Evolutionary conservation across 2,113 vertebrate genomes (phyloP), one percentile per base, ranked within the genome.

Genomic region (Silurus asotus): DNA sequence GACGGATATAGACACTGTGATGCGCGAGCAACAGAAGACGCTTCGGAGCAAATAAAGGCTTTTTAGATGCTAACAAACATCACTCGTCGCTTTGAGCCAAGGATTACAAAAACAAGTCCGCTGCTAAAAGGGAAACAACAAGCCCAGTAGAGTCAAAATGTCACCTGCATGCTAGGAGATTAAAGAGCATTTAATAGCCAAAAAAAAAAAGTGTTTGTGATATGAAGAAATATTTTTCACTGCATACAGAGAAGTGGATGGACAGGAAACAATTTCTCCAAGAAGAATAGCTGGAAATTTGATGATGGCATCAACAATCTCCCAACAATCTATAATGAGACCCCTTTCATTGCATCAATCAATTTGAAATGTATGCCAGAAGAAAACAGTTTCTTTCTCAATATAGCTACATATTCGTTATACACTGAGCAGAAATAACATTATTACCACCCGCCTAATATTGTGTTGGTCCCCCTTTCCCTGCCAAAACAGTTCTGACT

Each of bases 21-120:
- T 75, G 45, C 48, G 69, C 23, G 17, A 84, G 55, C 49, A 55
- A 88, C 7, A 45, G 59, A 56, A 86, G 61, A 85, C 15, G 37
- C 70, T 82, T 81, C 19, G 28, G 75, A 83, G 28, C 8, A 72
- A 70, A 67, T 80, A 74, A 55, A 77, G 19, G 58, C 72, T 25
- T 48, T 84, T 70, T 77, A 69, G 82, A 82, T 61, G 53, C 20
- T 55, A 78, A 78, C 61, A 62, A 82, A 89, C 28, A 13, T 84
- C 25, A 3, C 70, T 78, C 45, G 1, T 82, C 56, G 53, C 19
- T 82, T 80, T 82, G 85, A 20, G 56, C 23, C 61, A 72, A 55
- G 17, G 84, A 87, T 83, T 81, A 86, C 6, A 49, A 45, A 56
- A 84, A 88, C 11, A 15, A 62, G 25, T 70, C 81, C 53, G 45